Conservation (phyloP, 2,113 vertebrate species). For the Sprattus sprattus region DNA sequence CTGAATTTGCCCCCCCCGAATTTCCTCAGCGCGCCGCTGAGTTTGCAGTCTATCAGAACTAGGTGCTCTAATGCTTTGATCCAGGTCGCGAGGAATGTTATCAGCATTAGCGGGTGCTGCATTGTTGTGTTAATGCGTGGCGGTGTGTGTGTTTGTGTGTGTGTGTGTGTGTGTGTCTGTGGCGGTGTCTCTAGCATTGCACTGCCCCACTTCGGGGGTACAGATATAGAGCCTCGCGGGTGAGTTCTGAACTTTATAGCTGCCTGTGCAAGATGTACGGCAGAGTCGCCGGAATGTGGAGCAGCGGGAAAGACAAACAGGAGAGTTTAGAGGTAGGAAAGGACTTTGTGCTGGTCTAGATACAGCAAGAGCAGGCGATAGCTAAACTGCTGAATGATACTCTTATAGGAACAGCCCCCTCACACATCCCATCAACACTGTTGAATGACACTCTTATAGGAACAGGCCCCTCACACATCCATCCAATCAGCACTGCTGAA, state of each 20-base stretch:
- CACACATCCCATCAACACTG: background rate
- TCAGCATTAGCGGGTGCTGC: background rate
- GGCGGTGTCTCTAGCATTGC: background rate
- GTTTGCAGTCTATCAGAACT: background rate
- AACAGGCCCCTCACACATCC: too few species aligned
- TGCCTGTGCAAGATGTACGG: background rate
- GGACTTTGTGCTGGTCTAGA: background rate
- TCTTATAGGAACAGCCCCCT: background rate
- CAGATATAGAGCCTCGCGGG: background rate
- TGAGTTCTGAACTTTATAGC: background rate
- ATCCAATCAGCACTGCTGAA: too few species aligned
- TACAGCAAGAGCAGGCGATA: background rate
- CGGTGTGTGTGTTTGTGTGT: too few species aligned
- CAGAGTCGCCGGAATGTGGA: background rate
- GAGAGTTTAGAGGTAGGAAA: background rate
- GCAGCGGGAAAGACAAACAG: background rate
- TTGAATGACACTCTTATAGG: too few species aligned
- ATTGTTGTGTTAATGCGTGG: background rate
- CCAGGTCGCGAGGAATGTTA: background rate
- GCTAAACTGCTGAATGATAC: background rate
- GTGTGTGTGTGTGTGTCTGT: too few species aligned
- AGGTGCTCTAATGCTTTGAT: background rate
- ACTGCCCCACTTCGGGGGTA: background rate
- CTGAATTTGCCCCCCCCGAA: background rate
- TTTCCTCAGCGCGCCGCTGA: background rate